Base-by-base conservation (phyloP, 2,113 vertebrate genomes). In the Chaenogobius annularis region DNA sequence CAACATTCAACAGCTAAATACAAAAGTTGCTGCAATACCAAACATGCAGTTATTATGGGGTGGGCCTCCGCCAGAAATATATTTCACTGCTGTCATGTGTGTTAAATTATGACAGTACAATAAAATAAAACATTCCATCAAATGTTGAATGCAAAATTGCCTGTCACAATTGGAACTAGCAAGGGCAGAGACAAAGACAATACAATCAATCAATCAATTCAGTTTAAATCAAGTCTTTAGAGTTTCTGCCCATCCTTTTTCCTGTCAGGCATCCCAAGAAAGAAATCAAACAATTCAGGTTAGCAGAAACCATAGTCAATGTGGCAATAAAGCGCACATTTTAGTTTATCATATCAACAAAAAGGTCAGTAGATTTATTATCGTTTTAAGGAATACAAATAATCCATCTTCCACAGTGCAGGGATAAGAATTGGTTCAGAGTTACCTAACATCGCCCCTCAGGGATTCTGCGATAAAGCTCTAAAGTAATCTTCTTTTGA, bases 401-500 rank as follows among this genome's bases (percentile, higher is more conserved):
- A 68, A 82, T 87, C 81, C 87, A 72, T 89, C 80, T 80, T 83
- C 70, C 58, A 79, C 77, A 80, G 88, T 88, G 86, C 82, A 91
- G 90, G 91, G 81, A 87, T 88, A 86, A 88, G 82, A 88, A 87
- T 76, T 79, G 85, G 70, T 93, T 92, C 85, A 92, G 90, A 91
- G 89, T 93, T 88, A 89, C 89, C 89, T 83, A 81, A 87, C 77
- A 78, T 85, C 78, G 66, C 70, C 85, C 87, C 84, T 81, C 64
- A 64, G 84, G 89, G 89, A 88, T 85, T 78, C 78, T 63, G 79
- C 72, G 75, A 88, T 90, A 86, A 90, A 87, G 83, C 88, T 84
- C 86, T 91, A 92, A 92, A 92, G 87, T 84, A 87, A 89, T 90
- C 80, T 85, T 88, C 91, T 87, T 87, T 78, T 82, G 85, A 82